Evolutionary conservation across 2,113 vertebrate genomes (phyloP), one percentile per base, ranked within the genome.

Genomic region (Pachypanchax playfairii): DNA sequence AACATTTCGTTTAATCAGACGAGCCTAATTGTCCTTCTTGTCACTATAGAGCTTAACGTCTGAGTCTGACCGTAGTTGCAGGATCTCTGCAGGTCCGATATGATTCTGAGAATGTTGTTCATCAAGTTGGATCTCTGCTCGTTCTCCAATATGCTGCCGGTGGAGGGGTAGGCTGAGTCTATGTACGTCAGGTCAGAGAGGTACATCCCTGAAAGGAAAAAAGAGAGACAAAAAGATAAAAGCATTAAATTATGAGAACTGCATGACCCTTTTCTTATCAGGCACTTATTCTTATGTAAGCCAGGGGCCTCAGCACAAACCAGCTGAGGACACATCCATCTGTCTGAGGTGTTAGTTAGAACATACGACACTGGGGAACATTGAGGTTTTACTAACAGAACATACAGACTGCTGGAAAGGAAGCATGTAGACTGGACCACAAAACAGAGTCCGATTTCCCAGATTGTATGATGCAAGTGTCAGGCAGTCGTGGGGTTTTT

Each of bases 21-120:
- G n/a, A n/a, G n/a, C n/a, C n/a, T n/a, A n/a, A n/a, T n/a, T n/a
- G n/a, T n/a, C n/a, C n/a, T 41, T 55, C 22, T 36, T 20, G 26
- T 20, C 52, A 18, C 31, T 15, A 33, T 9, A 12, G 5, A 14
- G 43, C n/a, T n/a, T 10, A 14, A 44, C 20, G 51, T 41, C 28
- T 10, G 22, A 36, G 54, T 65, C 94, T 80, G 70, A 99, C 97
- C 97, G 33, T 97, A 98, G 85, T 96, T 96, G 84, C 96, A 98
- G 0, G 96, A 98, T 83, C 98, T 95, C 82, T 99, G 97, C 82
- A 99, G 89, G 75, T 99, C 97, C 7, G 97, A 98, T 89, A 99
- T 98, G 77, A 99, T 98, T 87, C 97, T 91, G 77, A 99, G 94
- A 41, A 99, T 95, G 85, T 99, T 99, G 86, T 99, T 99, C 96